A percentile compares a stretch with the other conserved stretches of the same genome.
Conservation (phyloP, 2,113 vertebrate genomes). For the Synodontis membranacea region DNA sequence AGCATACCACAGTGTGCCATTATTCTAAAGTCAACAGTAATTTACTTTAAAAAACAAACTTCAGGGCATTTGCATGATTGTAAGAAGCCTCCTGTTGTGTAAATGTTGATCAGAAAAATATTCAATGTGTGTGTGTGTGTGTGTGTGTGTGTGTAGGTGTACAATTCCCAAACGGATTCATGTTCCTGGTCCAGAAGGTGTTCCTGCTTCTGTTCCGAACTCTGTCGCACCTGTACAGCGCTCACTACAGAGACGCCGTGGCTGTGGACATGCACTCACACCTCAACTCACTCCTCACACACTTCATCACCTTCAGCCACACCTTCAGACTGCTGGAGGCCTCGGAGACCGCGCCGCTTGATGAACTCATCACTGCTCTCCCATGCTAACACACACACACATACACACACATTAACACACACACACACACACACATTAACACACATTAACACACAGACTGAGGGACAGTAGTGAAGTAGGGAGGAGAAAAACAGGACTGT, state of each 20-base stretch:
- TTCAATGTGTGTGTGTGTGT: not conserved
- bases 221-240: slow-evolving; percentile 79
- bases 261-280: slow-evolving; percentile 75
- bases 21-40: not conserved
- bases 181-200: slow-evolving; percentile 78
- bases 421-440: not conserved
- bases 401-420: not conserved
- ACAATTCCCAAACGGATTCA: slow-evolving; percentile 71
- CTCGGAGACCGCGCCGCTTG: slow-evolving; percentile 71
- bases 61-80: not conserved
- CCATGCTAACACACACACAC: slow-evolving; percentile 30
- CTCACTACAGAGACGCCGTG: slow-evolving; percentile 75
- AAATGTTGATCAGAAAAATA: not conserved
- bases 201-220: slow-evolving; percentile 76
- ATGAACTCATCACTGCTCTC: slow-evolving; percentile 74
- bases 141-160: slow-evolving; percentile 59
- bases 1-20: not conserved
- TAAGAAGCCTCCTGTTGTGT: not conserved
- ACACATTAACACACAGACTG: not conserved
- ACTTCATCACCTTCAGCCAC: slow-evolving; percentile 75
- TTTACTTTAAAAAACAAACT: not conserved
- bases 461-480: not conserved
- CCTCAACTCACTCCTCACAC: slow-evolving; percentile 79
- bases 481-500: not conserved
- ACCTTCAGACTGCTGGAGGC: slow-evolving; percentile 74